A percentile compares a stretch with the other conserved stretches of the same genome.
Evolutionary conservation across 2,113 vertebrate species (phyloP).

Genomic region (Hydrolagus affinis): DNA sequence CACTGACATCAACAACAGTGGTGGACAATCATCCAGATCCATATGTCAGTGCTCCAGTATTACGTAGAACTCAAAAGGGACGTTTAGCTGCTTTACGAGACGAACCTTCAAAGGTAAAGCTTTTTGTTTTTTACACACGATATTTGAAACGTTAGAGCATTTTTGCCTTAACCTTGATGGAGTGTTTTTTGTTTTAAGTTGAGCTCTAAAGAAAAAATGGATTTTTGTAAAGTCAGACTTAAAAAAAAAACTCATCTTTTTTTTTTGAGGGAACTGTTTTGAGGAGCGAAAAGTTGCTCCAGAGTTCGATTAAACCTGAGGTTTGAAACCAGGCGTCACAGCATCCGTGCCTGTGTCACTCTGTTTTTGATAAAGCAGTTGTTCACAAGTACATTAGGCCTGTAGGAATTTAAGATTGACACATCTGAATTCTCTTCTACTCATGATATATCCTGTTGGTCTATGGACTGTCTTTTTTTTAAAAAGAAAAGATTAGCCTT

Average conservation of each 20-base stretch:
- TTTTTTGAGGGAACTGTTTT: no score
- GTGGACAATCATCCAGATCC: slow-evolving; percentile 70
- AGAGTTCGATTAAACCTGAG: no score
- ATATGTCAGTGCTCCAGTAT: slow-evolving; percentile 64
- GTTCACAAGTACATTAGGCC: no score
- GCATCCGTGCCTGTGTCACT: no score
- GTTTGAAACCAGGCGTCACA: no score
- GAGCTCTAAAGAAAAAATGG: no score
- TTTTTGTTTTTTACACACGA: neutral
- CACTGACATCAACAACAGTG: slow-evolving; percentile 63
- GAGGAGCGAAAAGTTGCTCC: no score
- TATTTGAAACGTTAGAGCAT: neutral
- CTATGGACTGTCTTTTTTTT: neutral
- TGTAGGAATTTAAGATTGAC: no score
- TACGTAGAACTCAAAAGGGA: slow-evolving; percentile 83
- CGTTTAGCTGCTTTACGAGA: slow-evolving; percentile 79
- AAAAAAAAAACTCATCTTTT: no score
- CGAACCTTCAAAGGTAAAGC: slow-evolving; percentile 80
- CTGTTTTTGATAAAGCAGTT: no score
- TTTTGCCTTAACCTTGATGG: neutral
- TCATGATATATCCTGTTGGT: neutral
- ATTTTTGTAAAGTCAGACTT: no score
- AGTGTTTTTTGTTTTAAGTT: no score
- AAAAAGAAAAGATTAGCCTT: neutral
- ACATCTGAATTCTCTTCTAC: neutral